Evolutionary conservation across 2,888 invertebrate species (phyloP), one percentile per base, ranked within the genome.

Genomic region (Schrankia costaestrigalis): DNA sequence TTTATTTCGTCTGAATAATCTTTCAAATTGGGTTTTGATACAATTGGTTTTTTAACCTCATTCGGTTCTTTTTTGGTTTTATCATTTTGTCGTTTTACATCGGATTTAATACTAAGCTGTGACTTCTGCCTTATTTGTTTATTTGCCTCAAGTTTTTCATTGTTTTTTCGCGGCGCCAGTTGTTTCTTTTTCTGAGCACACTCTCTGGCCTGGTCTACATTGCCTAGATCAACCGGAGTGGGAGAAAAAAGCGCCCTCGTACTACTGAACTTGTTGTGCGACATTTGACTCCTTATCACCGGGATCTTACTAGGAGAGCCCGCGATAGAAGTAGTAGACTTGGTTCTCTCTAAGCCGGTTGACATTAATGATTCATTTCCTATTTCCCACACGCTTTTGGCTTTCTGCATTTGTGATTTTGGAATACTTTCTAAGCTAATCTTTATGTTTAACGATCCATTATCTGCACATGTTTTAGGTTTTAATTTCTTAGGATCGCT

Each of bases 281-380:
- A 76, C 78, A 86, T 80, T 63, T 87, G 87, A 72, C 87, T 81
- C 71, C 89, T 84, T 59, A 88, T 87, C 81, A 91, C 89, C 65
- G 91, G 91, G 74, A 91, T 91, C 81, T 90, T 90, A 66, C 90
- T 91, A 28, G 88, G 87, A 79, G 90, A 90, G 56, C 88, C 84
- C 77, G 89, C 76, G 79, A 88, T 87, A 86, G 86, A 87, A 80
- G 86, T 86, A 26, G 79, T 81, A 31, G 89, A 89, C 60, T 72
- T 84, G 14, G 89, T 88, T 60, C 89, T 79, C 62, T 88, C 87
- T 56, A 89, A 70, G 53, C 69, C 75, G 22, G 82, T 64, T 48
- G 72, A 60, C 50, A 82, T 66, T 42, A 82, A 60, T 19, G 71
- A 58, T 59, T 84, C 84, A 38, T 80, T 87, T 41, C 89, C 83